A percentile compares a stretch with the other conserved stretches of the same genome.
Evolutionary conservation across 2,113 vertebrate species (phyloP).

Genomic region (Physeter macrocephalus): DNA sequence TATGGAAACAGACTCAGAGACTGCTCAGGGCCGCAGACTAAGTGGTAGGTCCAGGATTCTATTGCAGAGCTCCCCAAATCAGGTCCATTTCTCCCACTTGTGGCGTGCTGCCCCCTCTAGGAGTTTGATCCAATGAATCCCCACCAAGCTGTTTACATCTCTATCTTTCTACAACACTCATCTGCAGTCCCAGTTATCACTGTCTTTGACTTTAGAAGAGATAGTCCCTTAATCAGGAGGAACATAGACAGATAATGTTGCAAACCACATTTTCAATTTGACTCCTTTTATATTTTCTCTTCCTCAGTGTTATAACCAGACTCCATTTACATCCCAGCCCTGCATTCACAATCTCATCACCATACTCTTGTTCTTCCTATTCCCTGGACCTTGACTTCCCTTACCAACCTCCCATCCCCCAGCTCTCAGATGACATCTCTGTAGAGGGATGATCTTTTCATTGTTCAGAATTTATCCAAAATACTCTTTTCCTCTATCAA

Average conservation of each 20-base stretch:
- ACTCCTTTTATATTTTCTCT: background rate
- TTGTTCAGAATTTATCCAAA: background rate
- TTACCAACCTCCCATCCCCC: background rate
- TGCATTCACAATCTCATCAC: no score
- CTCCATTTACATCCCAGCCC: background rate
- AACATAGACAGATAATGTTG: accelerated
- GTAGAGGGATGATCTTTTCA: background rate
- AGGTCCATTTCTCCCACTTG: no score
- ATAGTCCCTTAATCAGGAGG: background rate
- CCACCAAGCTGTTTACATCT: no score
- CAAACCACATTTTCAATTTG: background rate
- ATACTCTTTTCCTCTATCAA: background rate
- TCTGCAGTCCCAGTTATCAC: background rate
- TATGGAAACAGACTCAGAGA: background rate
- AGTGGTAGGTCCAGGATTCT: accelerated
- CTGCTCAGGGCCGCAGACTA: no score
- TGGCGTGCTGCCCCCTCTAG: accelerated
- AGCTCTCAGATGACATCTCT: background rate
- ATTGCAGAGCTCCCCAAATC: accelerated
- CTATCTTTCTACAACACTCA: background rate
- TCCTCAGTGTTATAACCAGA: background rate
- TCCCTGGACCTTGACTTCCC: no score
- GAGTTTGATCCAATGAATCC: background rate
- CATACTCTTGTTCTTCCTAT: accelerated
- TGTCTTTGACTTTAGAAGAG: background rate